Percentiles rank a stretch among this genome's conserved stretches.
Evolutionary conservation across 1,140 invertebrate species (phyloP).

Genomic region (Solenopsis fugax): DNA sequence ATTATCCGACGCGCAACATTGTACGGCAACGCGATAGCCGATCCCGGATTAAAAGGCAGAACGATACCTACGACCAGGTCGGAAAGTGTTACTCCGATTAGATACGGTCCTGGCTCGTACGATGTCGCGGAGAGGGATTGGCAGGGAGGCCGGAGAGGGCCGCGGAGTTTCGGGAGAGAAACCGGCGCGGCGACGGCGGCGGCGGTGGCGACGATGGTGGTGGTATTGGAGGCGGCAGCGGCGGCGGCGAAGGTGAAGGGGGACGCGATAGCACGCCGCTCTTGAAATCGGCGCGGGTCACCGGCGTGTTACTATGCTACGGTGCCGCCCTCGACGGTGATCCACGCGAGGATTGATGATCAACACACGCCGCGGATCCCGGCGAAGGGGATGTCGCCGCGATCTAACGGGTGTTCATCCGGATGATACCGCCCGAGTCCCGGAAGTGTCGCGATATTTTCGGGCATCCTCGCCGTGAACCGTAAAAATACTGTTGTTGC

Average conservation of each 20-base stretch:
- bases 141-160: slow-evolving; percentile 70
- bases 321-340: slow-evolving; percentile 77
- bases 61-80: background rate
- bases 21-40: background rate
- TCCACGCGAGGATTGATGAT: slow-evolving; percentile 44
- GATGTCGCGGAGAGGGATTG: slow-evolving; percentile 78
- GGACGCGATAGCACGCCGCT: slow-evolving; percentile 76
- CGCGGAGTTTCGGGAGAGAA: slow-evolving; percentile 76
- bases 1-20: background rate
- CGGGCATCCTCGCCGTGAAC: background rate
- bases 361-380: background rate
- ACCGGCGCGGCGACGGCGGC: slow-evolving; percentile 73
- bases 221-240: slow-evolving; percentile 74
- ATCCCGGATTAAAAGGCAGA: background rate
- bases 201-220: slow-evolving; percentile 72
- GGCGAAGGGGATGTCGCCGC: background rate
- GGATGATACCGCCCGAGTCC: background rate
- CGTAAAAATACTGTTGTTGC: background rate
- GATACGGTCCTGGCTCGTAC: slow-evolving; percentile 84
- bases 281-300: slow-evolving; percentile 76
- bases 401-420: slow-evolving; percentile 16
- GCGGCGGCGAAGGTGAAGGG: slow-evolving; percentile 74
- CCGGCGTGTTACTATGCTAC: slow-evolving; percentile 85
- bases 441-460: background rate
- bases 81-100: slow-evolving; percentile 17